Evolutionary conservation across 2,797 vertebrate genomes (phyloP).

Genomic region (Ispidina lecontei): DNA sequence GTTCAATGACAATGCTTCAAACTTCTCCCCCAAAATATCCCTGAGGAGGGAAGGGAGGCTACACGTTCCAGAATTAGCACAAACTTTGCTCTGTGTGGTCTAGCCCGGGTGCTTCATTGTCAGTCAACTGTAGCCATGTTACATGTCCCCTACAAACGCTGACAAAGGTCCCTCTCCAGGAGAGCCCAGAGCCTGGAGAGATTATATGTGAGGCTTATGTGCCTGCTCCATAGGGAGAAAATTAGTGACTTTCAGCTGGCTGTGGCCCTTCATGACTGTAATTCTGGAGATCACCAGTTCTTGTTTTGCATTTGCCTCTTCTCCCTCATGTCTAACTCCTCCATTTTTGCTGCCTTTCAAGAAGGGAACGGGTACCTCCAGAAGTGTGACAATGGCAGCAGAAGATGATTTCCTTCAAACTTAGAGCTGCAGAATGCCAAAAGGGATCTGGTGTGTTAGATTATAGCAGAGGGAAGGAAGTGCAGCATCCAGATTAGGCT

Average conservation of each 20-base stretch:
- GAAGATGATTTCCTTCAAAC: neutral
- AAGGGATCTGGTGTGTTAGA: neutral
- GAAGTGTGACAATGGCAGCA: neutral
- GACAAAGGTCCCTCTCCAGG: neutral
- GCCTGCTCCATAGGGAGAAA: neutral
- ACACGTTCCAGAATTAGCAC: neutral
- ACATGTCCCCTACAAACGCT: neutral
- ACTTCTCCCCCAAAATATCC: neutral
- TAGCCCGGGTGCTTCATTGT: neutral
- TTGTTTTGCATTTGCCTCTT: neutral
- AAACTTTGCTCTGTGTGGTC: neutral
- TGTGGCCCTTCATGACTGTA: neutral
- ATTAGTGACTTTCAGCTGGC: neutral
- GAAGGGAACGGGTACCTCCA: neutral
- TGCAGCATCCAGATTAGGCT: neutral
- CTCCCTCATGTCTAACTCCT: neutral
- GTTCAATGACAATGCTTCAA: slow-evolving; percentile 1
- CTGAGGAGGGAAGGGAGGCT: neutral
- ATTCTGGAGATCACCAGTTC: neutral
- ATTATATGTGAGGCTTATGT: neutral
- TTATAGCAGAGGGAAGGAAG: neutral
- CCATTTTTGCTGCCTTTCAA: neutral
- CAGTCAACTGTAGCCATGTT: neutral
- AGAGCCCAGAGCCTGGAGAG: neutral
- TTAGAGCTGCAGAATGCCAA: neutral